Evolutionary conservation across 2,888 invertebrate genomes (phyloP), one percentile per base, ranked within the genome.

Genomic region (Agrenia bidenticulata): DNA sequence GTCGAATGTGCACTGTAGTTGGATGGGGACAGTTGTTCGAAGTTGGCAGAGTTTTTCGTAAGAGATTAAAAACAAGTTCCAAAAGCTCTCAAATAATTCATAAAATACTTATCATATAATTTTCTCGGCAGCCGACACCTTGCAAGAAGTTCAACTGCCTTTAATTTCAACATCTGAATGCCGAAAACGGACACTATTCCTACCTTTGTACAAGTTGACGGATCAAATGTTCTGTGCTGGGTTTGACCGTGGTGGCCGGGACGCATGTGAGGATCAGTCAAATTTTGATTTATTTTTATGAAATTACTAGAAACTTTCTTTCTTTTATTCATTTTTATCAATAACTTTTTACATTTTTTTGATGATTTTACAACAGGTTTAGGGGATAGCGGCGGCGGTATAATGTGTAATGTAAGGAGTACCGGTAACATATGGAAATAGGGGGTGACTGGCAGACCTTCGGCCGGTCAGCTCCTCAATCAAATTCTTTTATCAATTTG

Each of bases 221-320:
- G 88, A 89, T 63, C 87, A 89, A 78, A 90, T 90, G 90, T 87
- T 90, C 80, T 90, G 90, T 78, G 90, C 90, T 56, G 90, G 90
- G 21, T 87, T 86, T 77, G 89, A 89, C 78, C 84, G 89, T 69
- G 90, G 90, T 54, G 90, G 90, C 0, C 82, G 89, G 45, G 90
- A 90, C 79, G 90, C 90, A 1, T 90, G 90, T 57, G 19, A 57
- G 39, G 9, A 24, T 19, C n/a, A n/a, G n/a, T 23, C 19, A 23
- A 23, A 23, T 23, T 23, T 51, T 23, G 23, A 23, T 51, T n/a
- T n/a, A 17, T 19, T 17, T 45, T 9, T 5, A 45, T 9, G n/a
- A 45, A 45, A 9, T 45, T 5, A 5, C 17, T 45, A 9, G 32
- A 32, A 7, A 32, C 32, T 32, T 32, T 7, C 4, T 32, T 32